Evolutionary conservation across 1,140 invertebrate genomes (phyloP), one percentile per base, ranked within the genome.

Genomic region (Bathynomus jamesi): DNA sequence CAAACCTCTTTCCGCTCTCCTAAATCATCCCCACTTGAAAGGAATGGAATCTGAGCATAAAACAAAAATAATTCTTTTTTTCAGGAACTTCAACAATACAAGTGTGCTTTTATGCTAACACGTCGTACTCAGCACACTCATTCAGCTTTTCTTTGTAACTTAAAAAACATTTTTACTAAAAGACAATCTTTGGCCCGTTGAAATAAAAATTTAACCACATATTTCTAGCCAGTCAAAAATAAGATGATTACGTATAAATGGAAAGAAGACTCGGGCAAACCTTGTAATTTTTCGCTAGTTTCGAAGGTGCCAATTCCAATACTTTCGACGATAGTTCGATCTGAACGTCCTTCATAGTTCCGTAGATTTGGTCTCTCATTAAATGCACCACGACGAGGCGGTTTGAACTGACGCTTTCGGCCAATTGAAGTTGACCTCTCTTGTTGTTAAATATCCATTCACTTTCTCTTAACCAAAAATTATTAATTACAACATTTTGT

Each of bases 371-470:
- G 69, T 90, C 89, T 62, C 93, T 83, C 76, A 90, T 86, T 60
- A 97, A 83, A 53, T 88, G 89, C 0, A 94, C 89, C 32, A 98
- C 89, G 25, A 92, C 88, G 60, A 98, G 83, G 28, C 94, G 85
- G 62, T 91, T 88, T 79, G 87, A 88, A 30, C 88, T 85, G 0
- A 90, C 89, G 31, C 88, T 90, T 70, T 87, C 83, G 46, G 90
- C 85, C 27, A 98, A 83, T 79, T 94, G 87, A 66, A 86, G 84
- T n/a, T 95, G 84, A 0, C 96, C 96, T 70, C 89, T 87, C 63
- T 87, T 84, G 7, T 90, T 93, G 30, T 88, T 87, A 84, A 97
- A 98, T 29, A 97, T 79, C 94, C 94, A 98, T 82, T 97, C 94
- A 0, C 87, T 87, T 84, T 97, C 95, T 70, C 86, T 86, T 63